Evolutionary conservation across 2,797 vertebrate species (phyloP), one percentile per base, ranked within the genome.

Genomic region (Limnodromus scolopaceus): DNA sequence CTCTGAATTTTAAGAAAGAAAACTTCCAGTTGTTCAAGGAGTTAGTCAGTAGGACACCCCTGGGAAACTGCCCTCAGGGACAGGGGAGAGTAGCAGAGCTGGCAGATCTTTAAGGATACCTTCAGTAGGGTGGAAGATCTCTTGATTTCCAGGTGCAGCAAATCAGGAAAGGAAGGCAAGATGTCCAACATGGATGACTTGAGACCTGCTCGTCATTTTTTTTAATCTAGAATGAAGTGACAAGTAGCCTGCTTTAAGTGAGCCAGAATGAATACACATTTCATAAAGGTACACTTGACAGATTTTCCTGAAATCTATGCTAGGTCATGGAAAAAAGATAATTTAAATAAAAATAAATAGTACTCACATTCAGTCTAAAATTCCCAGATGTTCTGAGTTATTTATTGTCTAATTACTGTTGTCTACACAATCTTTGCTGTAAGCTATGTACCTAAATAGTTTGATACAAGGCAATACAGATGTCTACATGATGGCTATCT

Each of bases 101-200:
- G 43, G 7, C 11, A 75, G 51, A 66, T 14, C 13, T 58, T 41
- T 75, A 58, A 84, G 13, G 43, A 34, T 0, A 0, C 4, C 75
- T 49, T 65, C 48, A 4, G 11, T 6, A 63, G 17, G 38, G 13
- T 2, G 1, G 13, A 46, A 39, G 17, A 66, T 41, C 10, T 39
- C 8, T 48, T 2, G 0, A 22, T 48, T 2, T 4, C 13, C 17
- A 39, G 4, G 17, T 22, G 6, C 32, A 68, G 48, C 8, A 80
- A 46, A 38, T 57, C 13, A 12, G 13, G 34, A 16, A 57, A 66
- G n/a, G 41, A 55, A 25, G 8, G 13, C n/a, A 80, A 57, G 13
- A 39, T 53, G 6, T 22, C 6, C 4, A 4, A 13, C 6, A 32
- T 69, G 43, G 11, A 9, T 48, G 13, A 68, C 15, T 48, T 2